These are phyloP conservation scores for Caenorhabditis sp. DNA, from an alignment of 2,888 invertebrate genomes.

Conservation along the genomic window DNA sequence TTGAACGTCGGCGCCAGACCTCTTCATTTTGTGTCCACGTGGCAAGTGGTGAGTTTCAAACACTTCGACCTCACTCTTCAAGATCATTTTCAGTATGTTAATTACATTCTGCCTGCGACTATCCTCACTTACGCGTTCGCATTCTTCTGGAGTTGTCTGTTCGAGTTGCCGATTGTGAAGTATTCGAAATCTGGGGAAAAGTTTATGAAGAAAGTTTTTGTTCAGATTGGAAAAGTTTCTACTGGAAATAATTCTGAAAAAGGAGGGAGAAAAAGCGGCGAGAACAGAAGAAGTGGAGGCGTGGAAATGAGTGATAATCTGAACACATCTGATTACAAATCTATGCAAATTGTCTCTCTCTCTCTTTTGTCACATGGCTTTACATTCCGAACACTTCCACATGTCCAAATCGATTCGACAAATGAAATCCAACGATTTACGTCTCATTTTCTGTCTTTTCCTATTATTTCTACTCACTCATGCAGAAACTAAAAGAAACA, in stretches of 20 bases:
- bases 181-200: neutral
- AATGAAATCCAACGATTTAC: slow-evolving; percentile 11
- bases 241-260: slow-evolving; percentile 33
- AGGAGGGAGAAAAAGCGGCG: neutral
- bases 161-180: slow-evolving; percentile 58
- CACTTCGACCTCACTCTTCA: too few relatives aligned
- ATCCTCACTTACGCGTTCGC: slow-evolving; percentile 53
- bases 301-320: neutral
- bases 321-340: neutral
- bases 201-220: neutral
- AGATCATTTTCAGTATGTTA: slow-evolving; percentile 51
- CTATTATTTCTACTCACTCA: neutral
- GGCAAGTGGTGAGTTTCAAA: slow-evolving; percentile 53
- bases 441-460: neutral
- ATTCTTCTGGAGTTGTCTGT: slow-evolving; percentile 62
- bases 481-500: neutral
- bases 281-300: neutral
- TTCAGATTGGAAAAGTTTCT: slow-evolving; percentile 56
- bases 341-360: slow-evolving; percentile 13
- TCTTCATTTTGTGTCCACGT: slow-evolving; percentile 46
- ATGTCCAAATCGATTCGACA: neutral
- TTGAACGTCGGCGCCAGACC: slow-evolving; percentile 49
- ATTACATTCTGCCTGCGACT: slow-evolving; percentile 50
- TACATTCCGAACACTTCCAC: neutral
- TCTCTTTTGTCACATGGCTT: slow-evolving; percentile 1